Evolutionary conservation across 2,888 invertebrate genomes (phyloP).

Genomic region (Ischnus inquisitorius): DNA sequence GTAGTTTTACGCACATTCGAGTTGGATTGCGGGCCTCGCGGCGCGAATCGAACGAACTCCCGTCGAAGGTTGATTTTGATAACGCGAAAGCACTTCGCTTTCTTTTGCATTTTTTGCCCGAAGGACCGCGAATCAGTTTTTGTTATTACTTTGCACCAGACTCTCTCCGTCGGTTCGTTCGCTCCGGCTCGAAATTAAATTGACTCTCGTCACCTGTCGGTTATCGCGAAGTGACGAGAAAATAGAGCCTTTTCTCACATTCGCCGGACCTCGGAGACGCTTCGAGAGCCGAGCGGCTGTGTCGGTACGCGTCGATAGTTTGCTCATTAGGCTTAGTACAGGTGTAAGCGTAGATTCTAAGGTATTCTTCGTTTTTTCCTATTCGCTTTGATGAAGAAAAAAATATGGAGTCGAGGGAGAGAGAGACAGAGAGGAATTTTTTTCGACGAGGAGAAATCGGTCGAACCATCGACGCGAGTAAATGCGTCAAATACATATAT

Average conservation of each 20-base stretch:
- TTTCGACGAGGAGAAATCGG: conserved; percentile 54
- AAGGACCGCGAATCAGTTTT: not conserved
- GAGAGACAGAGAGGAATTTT: conserved; percentile 60
- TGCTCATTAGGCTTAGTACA: conserved; percentile 78
- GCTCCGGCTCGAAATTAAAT: conserved; percentile 40
- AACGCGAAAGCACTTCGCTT: conserved; percentile 9
- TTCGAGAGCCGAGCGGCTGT: conserved; percentile 43
- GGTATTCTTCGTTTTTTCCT: conserved; percentile 22
- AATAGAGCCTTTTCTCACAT: conserved; percentile 1
- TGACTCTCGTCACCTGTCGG: conserved; percentile 16
- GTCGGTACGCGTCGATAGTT: conserved; percentile 71
- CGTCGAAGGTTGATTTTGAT: conserved; percentile 18
- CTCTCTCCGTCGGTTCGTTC: conserved; percentile 13
- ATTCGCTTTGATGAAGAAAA: conserved; percentile 57
- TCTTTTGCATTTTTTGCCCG: not conserved
- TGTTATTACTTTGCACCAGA: not conserved
- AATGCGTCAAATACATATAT: too few relatives aligned
- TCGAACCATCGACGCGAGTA: conserved; percentile 5
- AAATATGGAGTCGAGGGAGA: too few relatives aligned
- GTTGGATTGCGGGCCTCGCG: not conserved
- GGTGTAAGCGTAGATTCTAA: conserved; percentile 42
- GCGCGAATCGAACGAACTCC: conserved; percentile 8
- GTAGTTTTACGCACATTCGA: conserved; percentile 52
- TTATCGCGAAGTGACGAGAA: conserved; percentile 26
- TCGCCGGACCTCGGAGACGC: conserved; percentile 6